Conservation (phyloP, 35 echinoderm and acorn worm species). For the Eucidaris tribuloides region DNA sequence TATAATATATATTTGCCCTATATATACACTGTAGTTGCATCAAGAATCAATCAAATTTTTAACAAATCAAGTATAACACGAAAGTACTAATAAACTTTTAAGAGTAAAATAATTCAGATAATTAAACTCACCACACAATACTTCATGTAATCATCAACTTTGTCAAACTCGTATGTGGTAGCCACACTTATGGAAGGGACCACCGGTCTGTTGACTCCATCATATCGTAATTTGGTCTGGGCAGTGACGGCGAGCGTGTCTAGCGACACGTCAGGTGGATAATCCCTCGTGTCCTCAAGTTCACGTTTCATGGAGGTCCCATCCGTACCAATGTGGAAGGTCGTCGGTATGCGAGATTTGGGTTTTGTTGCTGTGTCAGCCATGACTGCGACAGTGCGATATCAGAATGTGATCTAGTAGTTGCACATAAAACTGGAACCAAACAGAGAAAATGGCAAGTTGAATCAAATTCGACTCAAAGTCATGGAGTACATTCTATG, state of each 20-base stretch:
- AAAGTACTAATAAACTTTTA: too few relatives aligned
- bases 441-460: too few relatives aligned
- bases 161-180: constrained; percentile 47
- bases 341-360: not conserved
- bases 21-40: too few relatives aligned
- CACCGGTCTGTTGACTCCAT: constrained; percentile 16
- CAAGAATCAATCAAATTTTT: too few relatives aligned
- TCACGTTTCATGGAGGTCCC: not conserved
- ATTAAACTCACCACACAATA: constrained; percentile 42
- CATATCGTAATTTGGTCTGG: constrained; percentile 14
- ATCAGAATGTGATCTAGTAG: too few relatives aligned
- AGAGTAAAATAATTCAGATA: too few relatives aligned
- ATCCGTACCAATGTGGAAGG: not conserved
- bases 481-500: too few relatives aligned
- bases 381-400: too few relatives aligned
- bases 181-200: constrained; percentile 65
- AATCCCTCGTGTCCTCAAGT: not conserved
- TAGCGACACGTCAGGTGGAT: not conserved
- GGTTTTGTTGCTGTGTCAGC: not conserved
- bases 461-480: too few relatives aligned
- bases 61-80: too few relatives aligned
- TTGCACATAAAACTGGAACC: too few relatives aligned
- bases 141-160: constrained; percentile 52
- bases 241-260: constrained; percentile 56
- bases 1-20: too few relatives aligned